Base-by-base conservation (phyloP, 2,888 invertebrate species). In the Lottia gigantea region DNA sequence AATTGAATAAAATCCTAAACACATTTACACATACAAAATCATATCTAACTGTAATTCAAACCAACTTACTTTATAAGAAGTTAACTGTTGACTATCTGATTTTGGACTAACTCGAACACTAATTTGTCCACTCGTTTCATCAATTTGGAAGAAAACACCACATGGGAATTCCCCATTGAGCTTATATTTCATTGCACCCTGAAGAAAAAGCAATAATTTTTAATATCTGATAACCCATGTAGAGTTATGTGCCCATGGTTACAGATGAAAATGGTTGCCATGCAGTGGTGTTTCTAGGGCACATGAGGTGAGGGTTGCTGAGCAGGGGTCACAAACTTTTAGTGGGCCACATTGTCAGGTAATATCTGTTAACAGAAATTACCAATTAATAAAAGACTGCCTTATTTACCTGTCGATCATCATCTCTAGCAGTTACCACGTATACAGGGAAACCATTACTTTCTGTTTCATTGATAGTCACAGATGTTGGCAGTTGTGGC, bases 91-190 rank as follows among this genome's bases (percentile, higher is more conserved):
- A 26, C 68, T 73, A 67, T 82, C 83, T 8, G 66, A 70, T 64
- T 76, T 78, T 46, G 85, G 72, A 46, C 76, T 75, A 31, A 75
- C 75, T 46, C 74, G 76, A 8, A 86, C 78, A 19, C 46, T 71
- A 25, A 86, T 78, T 19, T 73, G 71, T 12, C 86, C 86, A 65
- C 76, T 78, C 0, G 49, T 71, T 14, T 25, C 55, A 67, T 84
- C 74, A 6, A 87, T 74, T 2, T 15, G 26, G 70, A 86, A 86
- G 78, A 81, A 85, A 73, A 83, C 82, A 12, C 78, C 76, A 14
- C 81, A 80, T 6, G 83, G 80, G 23, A 84, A 81, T 23, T 81
- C 71, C 19, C 86, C 86, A 25, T 75, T 73, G 1, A 83, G 71
- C 46, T 79, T 80, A 74, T 83, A 87, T 15, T 75, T 71, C 49